A percentile compares a stretch with the other conserved stretches of the same genome.
phyloP scores from a whole-genome alignment of 2,113 vertebrate genomes.

The Neogobius melanostomus region DNA sequence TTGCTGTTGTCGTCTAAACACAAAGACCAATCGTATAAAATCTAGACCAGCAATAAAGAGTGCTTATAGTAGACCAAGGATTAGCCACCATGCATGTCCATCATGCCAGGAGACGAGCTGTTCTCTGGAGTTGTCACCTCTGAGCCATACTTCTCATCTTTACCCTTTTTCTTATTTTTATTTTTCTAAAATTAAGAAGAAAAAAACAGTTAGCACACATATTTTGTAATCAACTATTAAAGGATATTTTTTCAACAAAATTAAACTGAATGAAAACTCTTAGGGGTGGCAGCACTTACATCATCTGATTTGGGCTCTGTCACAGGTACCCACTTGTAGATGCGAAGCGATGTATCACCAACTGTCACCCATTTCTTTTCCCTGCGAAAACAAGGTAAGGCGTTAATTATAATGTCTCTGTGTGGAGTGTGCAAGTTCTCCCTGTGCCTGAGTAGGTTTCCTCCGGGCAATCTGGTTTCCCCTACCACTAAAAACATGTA shows the following conservation, averaged over 20 bases:
- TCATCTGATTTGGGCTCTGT: slow-evolving; percentile 95
- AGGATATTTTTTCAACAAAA: neutral
- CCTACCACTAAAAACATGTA: too few species aligned
- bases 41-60: neutral
- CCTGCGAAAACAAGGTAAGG: slow-evolving; percentile 69
- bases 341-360: slow-evolving; percentile 94
- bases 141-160: slow-evolving; percentile 94
- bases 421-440: too few species aligned
- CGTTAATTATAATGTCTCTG: neutral
- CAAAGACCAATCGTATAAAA: neutral
- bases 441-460: too few species aligned
- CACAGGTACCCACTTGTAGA: slow-evolving; percentile 99
- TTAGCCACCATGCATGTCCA: slow-evolving; percentile 93
- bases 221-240: neutral
- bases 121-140: slow-evolving; percentile 96
- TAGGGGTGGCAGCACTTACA: slow-evolving; percentile 76
- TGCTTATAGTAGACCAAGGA: neutral
- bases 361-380: slow-evolving; percentile 99
- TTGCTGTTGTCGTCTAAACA: slow-evolving; percentile 94
- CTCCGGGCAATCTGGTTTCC: too few species aligned
- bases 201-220: too few species aligned
- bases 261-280: neutral
- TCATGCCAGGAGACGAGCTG: slow-evolving; percentile 97
- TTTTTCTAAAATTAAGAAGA: slow-evolving; percentile 79
- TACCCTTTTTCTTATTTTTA: slow-evolving; percentile 96